phyloP scores from a whole-genome alignment of 2,797 vertebrate species.

The Corythornis leucogaster region DNA sequence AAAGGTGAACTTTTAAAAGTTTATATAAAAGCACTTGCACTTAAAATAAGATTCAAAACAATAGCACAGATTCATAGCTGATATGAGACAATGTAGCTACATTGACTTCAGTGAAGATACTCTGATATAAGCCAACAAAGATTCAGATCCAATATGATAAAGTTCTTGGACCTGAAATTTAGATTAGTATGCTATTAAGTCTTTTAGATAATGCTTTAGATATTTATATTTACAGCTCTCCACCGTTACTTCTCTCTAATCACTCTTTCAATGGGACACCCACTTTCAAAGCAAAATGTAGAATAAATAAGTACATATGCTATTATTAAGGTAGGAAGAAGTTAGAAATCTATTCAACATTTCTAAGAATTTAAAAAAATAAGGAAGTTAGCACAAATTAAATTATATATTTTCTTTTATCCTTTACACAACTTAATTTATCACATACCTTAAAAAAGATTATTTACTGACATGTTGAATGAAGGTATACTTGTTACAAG shows the following conservation, averaged over 20 bases:
- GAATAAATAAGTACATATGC: background rate
- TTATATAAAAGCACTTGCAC: background rate
- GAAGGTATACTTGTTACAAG: background rate
- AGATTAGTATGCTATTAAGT: background rate
- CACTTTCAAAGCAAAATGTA: background rate
- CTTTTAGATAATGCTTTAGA: background rate
- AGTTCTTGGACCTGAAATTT: background rate
- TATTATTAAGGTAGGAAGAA: background rate
- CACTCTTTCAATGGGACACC: background rate
- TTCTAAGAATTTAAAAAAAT: background rate
- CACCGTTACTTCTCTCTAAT: background rate
- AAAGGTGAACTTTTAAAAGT: conserved; percentile 28
- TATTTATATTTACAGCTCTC: background rate
- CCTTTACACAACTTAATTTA: background rate
- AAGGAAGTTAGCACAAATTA: background rate
- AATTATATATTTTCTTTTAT: background rate
- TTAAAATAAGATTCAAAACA: conserved; percentile 8
- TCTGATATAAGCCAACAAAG: background rate
- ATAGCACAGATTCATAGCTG: background rate
- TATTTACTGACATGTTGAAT: background rate
- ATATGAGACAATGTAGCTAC: background rate
- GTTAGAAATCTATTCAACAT: background rate
- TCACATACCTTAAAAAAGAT: background rate
- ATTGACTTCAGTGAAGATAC: background rate
- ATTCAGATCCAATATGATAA: background rate